Base-by-base conservation (phyloP, 2,888 invertebrate species). In the Tricholauxania praeusta region DNA sequence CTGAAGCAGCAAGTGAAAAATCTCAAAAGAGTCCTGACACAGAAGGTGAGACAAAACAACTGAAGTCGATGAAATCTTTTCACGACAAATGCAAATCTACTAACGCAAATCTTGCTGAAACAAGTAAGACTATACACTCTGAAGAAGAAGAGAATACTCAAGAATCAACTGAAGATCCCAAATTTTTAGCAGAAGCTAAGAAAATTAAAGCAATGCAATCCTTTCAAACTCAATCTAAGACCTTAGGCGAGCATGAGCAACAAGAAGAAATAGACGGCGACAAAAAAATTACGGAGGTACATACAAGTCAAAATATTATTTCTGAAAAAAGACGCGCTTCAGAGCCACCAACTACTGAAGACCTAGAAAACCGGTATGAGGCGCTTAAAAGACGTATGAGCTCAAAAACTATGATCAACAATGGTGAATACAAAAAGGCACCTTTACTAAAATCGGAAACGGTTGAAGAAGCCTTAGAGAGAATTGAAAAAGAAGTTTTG, bases 261-360 rank as follows among this genome's bases (percentile, higher is more conserved):
- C 59, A 19, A 15, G 47, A 4, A 14, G 2, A 32, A n/a, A 39
- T 7, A 53, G n/a, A 12, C 14, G 17, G 15, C 17, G 17, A 53
- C 32, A 10, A 19, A 49, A 22, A 28, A 3, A 17, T 19, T 2
- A 14, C 28, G 28, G 28, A 7, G 5, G 8, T 47, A 55, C 14
- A 47, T 62, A 51, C 3, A 15, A 5, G 1, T 28, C 22, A 28
- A 28, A 28, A 28, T 22, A 5, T 12, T 7, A 17, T 2, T 2
- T 15, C 28, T 68, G 32, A 64, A 12, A 75, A 76, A 51, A 75
- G 78, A 57, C 73, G 78, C 0, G 73, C 78, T 3, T 78, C 79
- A 3, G 78, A 79, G 22, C 72, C 77, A 55, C 82, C 81, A 22
- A 80, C 78, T 17, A 80, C 78, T 19, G 79, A 78, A 60, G 79